phyloP scores from a whole-genome alignment of 2,113 vertebrate genomes.

The Alaudala cheleensis region DNA sequence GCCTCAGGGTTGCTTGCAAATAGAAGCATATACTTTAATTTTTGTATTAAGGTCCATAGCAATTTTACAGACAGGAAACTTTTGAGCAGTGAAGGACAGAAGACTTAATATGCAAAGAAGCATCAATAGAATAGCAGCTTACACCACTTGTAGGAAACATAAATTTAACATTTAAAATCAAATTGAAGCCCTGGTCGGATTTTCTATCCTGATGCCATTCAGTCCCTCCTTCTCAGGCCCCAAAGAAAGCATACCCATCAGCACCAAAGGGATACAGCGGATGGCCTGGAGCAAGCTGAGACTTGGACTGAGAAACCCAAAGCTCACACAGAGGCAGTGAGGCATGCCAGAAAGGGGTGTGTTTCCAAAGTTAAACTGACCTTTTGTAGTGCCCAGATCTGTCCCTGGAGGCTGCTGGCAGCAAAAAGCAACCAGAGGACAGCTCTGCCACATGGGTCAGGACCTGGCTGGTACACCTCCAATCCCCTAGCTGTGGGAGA shows the following conservation, averaged over 20 bases:
- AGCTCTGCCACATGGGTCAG: neutral
- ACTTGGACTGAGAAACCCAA: neutral
- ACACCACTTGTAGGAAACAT: neutral
- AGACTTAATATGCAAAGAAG: neutral
- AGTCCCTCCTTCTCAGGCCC: neutral
- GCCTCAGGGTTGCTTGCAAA: neutral
- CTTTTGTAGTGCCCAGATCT: neutral
- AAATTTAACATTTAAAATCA: neutral
- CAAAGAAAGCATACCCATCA: neutral
- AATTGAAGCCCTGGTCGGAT: neutral
- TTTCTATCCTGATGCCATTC: neutral
- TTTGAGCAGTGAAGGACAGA: neutral
- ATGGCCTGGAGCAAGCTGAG: neutral
- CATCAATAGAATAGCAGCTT: neutral
- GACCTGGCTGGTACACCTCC: neutral
- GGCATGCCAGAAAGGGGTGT: neutral
- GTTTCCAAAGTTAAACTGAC: neutral
- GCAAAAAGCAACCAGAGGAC: neutral
- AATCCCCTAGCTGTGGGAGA: neutral
- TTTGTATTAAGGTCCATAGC: neutral
- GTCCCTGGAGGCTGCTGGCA: neutral
- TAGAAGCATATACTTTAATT: neutral
- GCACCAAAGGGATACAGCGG: neutral
- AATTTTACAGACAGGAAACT: neutral
- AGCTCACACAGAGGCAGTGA: neutral